These are phyloP conservation scores for Nomada fucata DNA, from an alignment of 2,888 invertebrate genomes.

Conservation along the genomic window DNA sequence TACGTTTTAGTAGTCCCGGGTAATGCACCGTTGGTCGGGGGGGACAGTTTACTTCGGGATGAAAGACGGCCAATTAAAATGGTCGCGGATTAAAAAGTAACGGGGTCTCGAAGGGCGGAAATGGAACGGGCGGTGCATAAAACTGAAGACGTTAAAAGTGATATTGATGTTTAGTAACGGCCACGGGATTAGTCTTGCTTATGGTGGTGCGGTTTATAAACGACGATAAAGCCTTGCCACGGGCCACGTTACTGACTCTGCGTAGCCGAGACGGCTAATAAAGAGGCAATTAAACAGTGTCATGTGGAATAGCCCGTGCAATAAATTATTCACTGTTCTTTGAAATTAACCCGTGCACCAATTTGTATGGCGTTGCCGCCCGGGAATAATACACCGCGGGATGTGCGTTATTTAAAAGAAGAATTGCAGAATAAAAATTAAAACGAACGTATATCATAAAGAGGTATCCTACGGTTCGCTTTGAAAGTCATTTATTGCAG, in stretches of 20 bases:
- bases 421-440: no score
- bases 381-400: no score
- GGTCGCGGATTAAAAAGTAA: slow-evolving; percentile 31
- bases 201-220: slow-evolving; percentile 27
- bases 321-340: neutral
- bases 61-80: slow-evolving; percentile 11
- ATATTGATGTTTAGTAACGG: slow-evolving; percentile 45
- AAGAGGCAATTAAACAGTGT: slow-evolving; percentile 17
- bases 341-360: neutral
- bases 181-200: slow-evolving; percentile 36
- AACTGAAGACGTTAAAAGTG: slow-evolving; percentile 38
- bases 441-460: no score
- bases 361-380: no score
- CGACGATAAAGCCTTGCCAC: slow-evolving; percentile 36
- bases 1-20: neutral
- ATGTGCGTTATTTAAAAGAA: no score
- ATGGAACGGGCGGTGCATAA: slow-evolving; percentile 16
- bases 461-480: no score
- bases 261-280: neutral
- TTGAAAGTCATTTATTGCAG: no score
- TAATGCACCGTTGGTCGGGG: neutral
- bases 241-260: slow-evolving; percentile 1
- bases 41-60: slow-evolving; percentile 14
- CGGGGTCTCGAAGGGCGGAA: neutral
- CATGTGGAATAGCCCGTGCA: neutral